Percentiles rank a stretch among this genome's conserved stretches.
Conservation (phyloP, 2,113 vertebrate species). For the Todiramphus chloris region DNA sequence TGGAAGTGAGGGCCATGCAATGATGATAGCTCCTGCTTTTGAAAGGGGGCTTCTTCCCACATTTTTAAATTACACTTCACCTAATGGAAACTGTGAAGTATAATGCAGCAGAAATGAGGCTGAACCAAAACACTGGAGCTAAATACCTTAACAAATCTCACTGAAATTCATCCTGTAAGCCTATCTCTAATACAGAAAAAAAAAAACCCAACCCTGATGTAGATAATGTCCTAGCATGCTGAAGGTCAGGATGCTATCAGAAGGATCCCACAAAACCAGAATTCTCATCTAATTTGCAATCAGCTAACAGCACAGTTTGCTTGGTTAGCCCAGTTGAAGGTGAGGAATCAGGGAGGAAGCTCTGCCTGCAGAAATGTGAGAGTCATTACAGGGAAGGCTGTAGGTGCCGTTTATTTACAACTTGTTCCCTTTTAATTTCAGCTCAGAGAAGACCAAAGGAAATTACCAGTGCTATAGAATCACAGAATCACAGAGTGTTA, state of each 20-base stretch:
- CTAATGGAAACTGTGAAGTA: constrained; percentile 15
- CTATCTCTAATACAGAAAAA: background rate
- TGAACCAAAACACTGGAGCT: constrained; percentile 61
- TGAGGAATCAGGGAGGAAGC: background rate
- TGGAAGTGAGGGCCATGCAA: background rate
- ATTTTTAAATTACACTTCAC: constrained; percentile 47
- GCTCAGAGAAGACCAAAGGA: background rate
- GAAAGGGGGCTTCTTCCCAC: constrained; percentile 12
- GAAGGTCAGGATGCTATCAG: constrained; percentile 19
- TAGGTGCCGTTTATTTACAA: background rate
- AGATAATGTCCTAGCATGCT: constrained; percentile 22
- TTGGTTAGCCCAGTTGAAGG: background rate
- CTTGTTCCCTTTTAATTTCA: background rate
- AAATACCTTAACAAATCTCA: constrained; percentile 55
- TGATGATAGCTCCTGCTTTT: constrained; percentile 11
- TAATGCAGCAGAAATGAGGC: constrained; percentile 57
- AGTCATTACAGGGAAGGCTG: background rate
- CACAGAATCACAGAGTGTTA: no score
- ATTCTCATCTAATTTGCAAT: background rate
- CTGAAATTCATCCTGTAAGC: background rate
- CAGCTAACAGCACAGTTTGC: background rate
- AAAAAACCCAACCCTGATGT: background rate
- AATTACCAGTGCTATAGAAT: background rate
- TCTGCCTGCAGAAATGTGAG: background rate
- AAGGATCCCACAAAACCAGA: background rate